Evolutionary conservation across 1,140 invertebrate species (phyloP).

Genomic region (Tetraneura akinire): DNA sequence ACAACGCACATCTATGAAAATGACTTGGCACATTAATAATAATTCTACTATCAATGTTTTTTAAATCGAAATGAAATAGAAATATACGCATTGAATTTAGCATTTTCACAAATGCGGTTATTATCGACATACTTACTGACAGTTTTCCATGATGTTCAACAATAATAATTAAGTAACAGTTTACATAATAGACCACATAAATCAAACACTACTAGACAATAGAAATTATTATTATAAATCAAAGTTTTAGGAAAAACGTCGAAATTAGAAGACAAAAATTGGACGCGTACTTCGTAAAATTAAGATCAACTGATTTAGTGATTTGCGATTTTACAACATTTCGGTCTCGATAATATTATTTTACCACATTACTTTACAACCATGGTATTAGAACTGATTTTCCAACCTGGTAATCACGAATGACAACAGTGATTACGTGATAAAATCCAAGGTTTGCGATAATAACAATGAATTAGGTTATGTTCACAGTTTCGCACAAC

Average conservation of each 20-base stretch:
- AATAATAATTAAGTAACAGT: no score
- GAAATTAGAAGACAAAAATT: no score
- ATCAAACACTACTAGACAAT: neutral
- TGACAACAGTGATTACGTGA: no score
- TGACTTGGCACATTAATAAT: constrained; percentile 26
- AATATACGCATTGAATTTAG: neutral
- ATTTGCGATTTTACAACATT: constrained; percentile 2
- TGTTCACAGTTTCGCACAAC: neutral
- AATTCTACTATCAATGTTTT: neutral
- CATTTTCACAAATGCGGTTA: neutral
- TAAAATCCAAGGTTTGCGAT: neutral
- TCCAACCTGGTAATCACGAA: no score
- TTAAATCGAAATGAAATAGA: neutral
- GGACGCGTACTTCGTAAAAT: neutral
- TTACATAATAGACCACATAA: neutral
- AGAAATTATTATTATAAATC: neutral
- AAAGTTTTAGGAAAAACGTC: neutral
- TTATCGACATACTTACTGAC: neutral
- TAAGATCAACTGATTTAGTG: constrained; percentile 29
- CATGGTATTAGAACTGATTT: no score
- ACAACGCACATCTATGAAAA: neutral
- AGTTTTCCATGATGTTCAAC: neutral
- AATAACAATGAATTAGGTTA: neutral
- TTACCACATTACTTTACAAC: no score
- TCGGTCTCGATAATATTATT: neutral